Evolutionary conservation across 2,113 vertebrate genomes (phyloP).

Genomic region (chimpanzee (Pan troglodytes)): NHGRI_mPanTro3-v2.1_pri NC_072398.2:213140501-213141000

Average conservation of each 20-base stretch:
- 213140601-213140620: not conserved
- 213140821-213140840: not conserved
- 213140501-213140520: not conserved
- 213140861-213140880: too few relatives aligned
- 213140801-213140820: not conserved
- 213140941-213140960: rapidly evolving
- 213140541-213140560: not conserved
- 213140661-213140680: not conserved
- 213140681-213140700: not conserved
- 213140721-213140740: not conserved
- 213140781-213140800: not conserved
- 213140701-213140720: not conserved
- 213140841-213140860: not conserved
- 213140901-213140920: not conserved
- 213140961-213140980: not conserved
- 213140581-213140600: not conserved
- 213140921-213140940: not conserved
- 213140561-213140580: rapidly evolving
- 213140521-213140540: rapidly evolving
- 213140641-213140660: rapidly evolving
- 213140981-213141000: not conserved
- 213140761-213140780: not conserved
- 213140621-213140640: too few relatives aligned
- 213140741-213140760: not conserved
- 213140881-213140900: not conserved